Base-by-base conservation (phyloP, 2,113 vertebrate genomes). In the Leucopternis melanops region DNA sequence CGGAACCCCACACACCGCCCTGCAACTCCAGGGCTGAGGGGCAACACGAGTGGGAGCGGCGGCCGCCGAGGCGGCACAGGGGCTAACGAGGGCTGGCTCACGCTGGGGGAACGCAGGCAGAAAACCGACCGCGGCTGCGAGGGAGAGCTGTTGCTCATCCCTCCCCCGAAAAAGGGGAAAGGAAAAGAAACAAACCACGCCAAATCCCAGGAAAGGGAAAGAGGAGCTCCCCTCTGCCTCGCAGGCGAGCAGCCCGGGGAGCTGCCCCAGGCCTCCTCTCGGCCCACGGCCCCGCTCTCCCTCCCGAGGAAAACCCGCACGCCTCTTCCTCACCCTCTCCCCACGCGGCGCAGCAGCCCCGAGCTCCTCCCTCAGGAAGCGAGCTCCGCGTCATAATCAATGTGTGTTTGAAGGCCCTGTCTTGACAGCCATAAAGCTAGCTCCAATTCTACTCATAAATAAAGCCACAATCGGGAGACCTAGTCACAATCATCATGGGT, bases 121-220 rank as follows among this genome's bases (percentile, higher is more conserved):
- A 23, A 17, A 21, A 11, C 5, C 11, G 77, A 13, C 8, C 1
- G 17, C 29, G 7, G 20, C 83, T 16, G 12, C 0, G 20, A 38
- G 5, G 13, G 4, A 52, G 2, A 31, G 5, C 9, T 57, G 2
- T 4, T 7, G 16, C 14, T 50, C 2, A 4, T 26, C 38, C 14
- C 32, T 74, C 6, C 11, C 16, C 6, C 13, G 2, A 22, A 9
- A 0, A 18, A 0, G 13, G 2, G 1, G 1, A 11, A 52, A 6
- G 4, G 2, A 15, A 40, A 12, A 22, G 11, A 73, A 44, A 42
- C 3, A 2, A 32, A 5, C 19, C 1, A 10, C 12, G 7, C 2
- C 19, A 7, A 29, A 14, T 0, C 2, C 10, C 6, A 27, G 8
- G 1, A 40, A 10, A 5, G 2, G 29, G 7, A 16, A 22, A 12